phyloP scores from a whole-genome alignment of 2,888 invertebrate genomes.

The Sinohyriopsis cumingii region DNA sequence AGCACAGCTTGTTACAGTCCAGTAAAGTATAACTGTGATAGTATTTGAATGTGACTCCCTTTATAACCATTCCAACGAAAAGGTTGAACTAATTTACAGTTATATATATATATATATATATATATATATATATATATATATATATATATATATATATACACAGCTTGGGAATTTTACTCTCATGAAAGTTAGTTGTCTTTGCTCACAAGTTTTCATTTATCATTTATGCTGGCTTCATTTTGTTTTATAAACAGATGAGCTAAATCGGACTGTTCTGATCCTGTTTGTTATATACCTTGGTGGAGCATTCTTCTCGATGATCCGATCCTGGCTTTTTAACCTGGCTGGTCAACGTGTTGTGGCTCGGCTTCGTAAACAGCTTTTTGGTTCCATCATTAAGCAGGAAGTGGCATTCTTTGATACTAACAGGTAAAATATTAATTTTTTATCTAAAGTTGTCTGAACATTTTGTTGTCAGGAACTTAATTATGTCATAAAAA shows the following conservation, averaged over 20 bases:
- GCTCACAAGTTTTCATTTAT: not conserved
- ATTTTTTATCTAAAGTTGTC: no score
- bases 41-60: no score
- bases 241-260: conserved; percentile 45
- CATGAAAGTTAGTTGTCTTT: not conserved
- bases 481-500: no score
- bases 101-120: no score
- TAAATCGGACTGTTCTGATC: conserved; percentile 63
- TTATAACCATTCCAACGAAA: no score
- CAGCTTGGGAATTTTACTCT: not conserved
- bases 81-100: no score
- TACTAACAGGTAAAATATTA: conserved; percentile 54
- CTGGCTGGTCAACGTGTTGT: conserved; percentile 69
- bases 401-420: conserved; percentile 71
- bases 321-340: conserved; percentile 65
- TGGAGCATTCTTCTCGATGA: conserved; percentile 58
- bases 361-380: conserved; percentile 61
- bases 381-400: conserved; percentile 60
- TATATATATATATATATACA: no score
- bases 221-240: not conserved
- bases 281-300: conserved; percentile 60
- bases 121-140: no score
- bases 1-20: no score
- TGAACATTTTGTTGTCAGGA: no score
- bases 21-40: no score